Evolutionary conservation across 2,113 vertebrate species (phyloP), one percentile per base, ranked within the genome.

Genomic region (Tupaia tana): DNA sequence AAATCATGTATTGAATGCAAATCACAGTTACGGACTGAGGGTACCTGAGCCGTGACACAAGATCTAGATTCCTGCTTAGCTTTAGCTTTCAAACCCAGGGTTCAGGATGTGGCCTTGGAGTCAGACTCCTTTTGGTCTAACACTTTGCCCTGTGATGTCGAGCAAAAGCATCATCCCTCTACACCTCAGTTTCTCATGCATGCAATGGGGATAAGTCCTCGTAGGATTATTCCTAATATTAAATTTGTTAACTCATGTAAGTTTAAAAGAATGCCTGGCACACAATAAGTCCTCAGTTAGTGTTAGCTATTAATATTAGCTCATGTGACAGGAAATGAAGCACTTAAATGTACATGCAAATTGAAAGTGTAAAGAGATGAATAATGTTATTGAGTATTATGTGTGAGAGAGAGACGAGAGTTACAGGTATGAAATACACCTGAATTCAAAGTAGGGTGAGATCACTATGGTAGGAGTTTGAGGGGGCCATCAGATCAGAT

Each of bases 381-480:
- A 29, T 77, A 61, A 82, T 82, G 29, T 31, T 27, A 18, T 15
- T 56, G 67, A 80, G 67, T 81, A 24, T 61, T 78, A 87, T 22
- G 29, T 43, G 54, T 84, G 34, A 90, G 54, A 87, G 34, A 90
- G 86, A 96, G 71, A 79, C 81, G 34, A 86, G 34, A 81, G 34
- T 56, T 34, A 87, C 9, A 82, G 77, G 95, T 85, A 90, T 2
- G 13, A 71, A 93, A 59, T 19, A 73, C 0, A 10, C 43, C 24
- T 69, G 25, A 14, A 54, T 89, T 95, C 79, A 86, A 92, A 79
- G 56, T 29, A 10, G 22, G 3, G 31, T 82, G 56, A 86, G 4
- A 54, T 12, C 75, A 43, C 73, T 86, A 52, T 1, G 15, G 34
- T 90, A 73, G 52, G 58, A 95, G 29, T 6, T 31, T 64, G 61